phyloP scores from a whole-genome alignment of 2,797 vertebrate species.

The Hozukius guyotensis region DNA sequence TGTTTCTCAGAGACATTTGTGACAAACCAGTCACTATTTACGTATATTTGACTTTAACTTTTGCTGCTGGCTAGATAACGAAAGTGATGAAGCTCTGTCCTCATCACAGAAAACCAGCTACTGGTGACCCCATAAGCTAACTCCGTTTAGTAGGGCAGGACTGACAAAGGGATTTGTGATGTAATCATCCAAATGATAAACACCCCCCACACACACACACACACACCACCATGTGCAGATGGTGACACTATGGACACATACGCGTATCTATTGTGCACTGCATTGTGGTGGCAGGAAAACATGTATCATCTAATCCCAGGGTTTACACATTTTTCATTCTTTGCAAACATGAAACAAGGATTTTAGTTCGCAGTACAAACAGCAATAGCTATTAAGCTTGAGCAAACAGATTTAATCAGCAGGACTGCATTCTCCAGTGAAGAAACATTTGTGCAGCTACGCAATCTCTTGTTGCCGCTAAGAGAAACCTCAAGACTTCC shows the following conservation, averaged over 20 bases:
- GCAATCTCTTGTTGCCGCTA: neutral
- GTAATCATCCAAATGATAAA: conserved; percentile 38
- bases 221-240: neutral
- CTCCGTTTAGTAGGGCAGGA: conserved; percentile 21
- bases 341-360: neutral
- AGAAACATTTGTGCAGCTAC: neutral
- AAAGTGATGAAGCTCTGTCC: neutral
- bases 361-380: conserved; percentile 16
- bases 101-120: neutral
- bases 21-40: neutral
- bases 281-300: neutral
- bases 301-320: neutral
- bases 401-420: conserved; percentile 25
- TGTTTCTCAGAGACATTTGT: neutral
- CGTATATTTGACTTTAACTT: neutral
- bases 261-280: neutral
- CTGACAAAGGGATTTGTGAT: conserved; percentile 47
- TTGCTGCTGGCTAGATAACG: neutral
- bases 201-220: neutral
- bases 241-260: neutral
- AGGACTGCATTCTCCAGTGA: neutral
- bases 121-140: neutral
- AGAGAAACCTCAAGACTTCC: neutral
- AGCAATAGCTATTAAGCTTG: neutral
- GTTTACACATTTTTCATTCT: conserved; percentile 5